Conservation (phyloP, 2,888 invertebrate genomes). For the Cancer borealis region DNA sequence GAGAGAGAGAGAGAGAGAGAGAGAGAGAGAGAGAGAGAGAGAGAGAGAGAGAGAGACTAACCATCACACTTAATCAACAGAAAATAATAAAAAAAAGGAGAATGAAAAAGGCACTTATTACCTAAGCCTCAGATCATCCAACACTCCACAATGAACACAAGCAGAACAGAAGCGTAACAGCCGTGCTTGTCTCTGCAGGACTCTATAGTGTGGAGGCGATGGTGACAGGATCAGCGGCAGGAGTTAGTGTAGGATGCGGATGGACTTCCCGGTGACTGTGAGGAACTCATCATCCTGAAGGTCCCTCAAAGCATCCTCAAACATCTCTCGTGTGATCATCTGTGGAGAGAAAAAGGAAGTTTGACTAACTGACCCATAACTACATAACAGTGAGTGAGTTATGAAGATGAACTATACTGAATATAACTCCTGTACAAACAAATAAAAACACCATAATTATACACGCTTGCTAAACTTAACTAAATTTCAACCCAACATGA, state of each 20-base stretch:
- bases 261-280: constrained; percentile 87
- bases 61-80: background rate
- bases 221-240: too few species aligned
- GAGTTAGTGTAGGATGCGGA: constrained; percentile 83
- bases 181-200: too few species aligned
- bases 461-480: too few species aligned
- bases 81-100: background rate
- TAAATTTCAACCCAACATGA: too few species aligned
- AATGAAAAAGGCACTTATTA: too few species aligned
- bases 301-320: constrained; percentile 95
- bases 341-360: constrained; percentile 81
- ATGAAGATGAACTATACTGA: too few species aligned
- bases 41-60: background rate
- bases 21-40: background rate
- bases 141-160: too few species aligned
- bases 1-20: background rate
- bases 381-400: too few species aligned
- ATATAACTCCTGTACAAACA: background rate
- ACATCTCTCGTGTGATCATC: constrained; percentile 93
- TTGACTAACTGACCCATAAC: background rate
- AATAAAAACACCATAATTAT: too few species aligned
- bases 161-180: too few species aligned
- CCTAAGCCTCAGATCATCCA: too few species aligned
- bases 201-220: too few species aligned
- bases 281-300: constrained; percentile 94